Evolutionary conservation across 2,888 invertebrate genomes (phyloP).

Genomic region (Cabera pusaria): DNA sequence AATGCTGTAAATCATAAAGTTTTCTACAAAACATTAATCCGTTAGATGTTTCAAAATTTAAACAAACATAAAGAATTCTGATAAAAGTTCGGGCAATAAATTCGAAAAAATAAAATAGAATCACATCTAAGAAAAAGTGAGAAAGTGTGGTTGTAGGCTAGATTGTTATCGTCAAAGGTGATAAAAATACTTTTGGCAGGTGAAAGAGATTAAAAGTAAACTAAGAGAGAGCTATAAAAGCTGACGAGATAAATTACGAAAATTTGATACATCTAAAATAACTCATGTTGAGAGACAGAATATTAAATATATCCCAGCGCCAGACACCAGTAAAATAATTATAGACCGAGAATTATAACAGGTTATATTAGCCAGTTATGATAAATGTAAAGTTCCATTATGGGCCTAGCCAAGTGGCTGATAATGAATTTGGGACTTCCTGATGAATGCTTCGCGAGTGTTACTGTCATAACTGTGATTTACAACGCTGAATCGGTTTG

Average conservation of each 20-base stretch:
- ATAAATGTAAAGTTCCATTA: slow-evolving; percentile 57
- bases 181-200: slow-evolving; percentile 27
- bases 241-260: slow-evolving; percentile 2
- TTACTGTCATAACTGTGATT: slow-evolving; percentile 40
- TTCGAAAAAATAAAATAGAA: slow-evolving; percentile 1
- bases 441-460: slow-evolving; percentile 68
- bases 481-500: slow-evolving; percentile 10
- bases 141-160: background rate
- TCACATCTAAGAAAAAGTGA: slow-evolving; percentile 7
- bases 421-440: slow-evolving; percentile 64
- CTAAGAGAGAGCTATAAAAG: slow-evolving; percentile 8
- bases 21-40: no score
- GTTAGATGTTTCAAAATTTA: slow-evolving; percentile 56
- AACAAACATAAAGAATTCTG: slow-evolving; percentile 24
- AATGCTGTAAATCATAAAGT: no score
- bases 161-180: slow-evolving; percentile 30
- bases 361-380: slow-evolving; percentile 60
- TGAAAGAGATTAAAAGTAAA: slow-evolving; percentile 19
- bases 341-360: slow-evolving; percentile 26
- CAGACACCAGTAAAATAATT: slow-evolving; percentile 36
- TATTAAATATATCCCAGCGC: slow-evolving; percentile 4
- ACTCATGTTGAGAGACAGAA: slow-evolving; percentile 3
- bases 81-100: slow-evolving; percentile 2
- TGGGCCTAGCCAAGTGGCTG: slow-evolving; percentile 63
- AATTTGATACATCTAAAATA: slow-evolving; percentile 11